These are phyloP conservation scores for Brachionus plicatilis DNA, from an alignment of 1,140 invertebrate genomes.

Conservation along the genomic window DNA sequence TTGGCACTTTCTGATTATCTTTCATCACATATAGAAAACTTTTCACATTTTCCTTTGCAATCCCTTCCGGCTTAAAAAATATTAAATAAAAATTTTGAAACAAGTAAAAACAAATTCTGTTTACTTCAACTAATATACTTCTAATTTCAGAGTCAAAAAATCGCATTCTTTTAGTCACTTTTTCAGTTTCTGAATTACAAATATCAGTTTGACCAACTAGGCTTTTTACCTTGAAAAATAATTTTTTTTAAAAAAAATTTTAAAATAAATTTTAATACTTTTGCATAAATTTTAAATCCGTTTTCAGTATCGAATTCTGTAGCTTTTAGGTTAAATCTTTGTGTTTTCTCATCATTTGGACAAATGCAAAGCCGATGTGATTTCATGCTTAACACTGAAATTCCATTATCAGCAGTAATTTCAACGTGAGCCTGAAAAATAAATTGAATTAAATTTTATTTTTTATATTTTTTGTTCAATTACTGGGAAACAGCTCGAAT, in stretches of 20 bases:
- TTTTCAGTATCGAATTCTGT: not conserved
- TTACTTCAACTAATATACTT: not conserved
- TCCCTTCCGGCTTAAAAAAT: conserved; percentile 25
- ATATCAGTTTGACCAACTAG: not conserved
- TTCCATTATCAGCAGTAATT: not conserved
- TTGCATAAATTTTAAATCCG: conserved; percentile 12
- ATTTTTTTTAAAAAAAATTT: not conserved
- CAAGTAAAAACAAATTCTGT: not conserved
- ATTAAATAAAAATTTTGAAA: not conserved
- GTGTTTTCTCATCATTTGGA: conserved; percentile 7
- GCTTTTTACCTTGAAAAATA: not conserved
- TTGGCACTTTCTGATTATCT: not conserved
- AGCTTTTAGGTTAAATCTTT: not conserved
- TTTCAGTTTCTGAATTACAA: not conserved
- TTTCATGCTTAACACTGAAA: not conserved
- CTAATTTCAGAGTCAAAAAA: not conserved
- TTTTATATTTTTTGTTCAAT: not conserved
- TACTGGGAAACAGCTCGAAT: conserved; percentile 65
- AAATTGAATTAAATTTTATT: not conserved
- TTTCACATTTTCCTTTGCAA: conserved; percentile 30
- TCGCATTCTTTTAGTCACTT: not conserved
- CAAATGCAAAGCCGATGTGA: not conserved
- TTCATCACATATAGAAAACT: conserved; percentile 3
- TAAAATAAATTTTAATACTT: not conserved
- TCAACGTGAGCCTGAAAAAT: not conserved